Base-by-base conservation (phyloP, 1,140 invertebrate species). In the Pachypsylla venusta region DNA sequence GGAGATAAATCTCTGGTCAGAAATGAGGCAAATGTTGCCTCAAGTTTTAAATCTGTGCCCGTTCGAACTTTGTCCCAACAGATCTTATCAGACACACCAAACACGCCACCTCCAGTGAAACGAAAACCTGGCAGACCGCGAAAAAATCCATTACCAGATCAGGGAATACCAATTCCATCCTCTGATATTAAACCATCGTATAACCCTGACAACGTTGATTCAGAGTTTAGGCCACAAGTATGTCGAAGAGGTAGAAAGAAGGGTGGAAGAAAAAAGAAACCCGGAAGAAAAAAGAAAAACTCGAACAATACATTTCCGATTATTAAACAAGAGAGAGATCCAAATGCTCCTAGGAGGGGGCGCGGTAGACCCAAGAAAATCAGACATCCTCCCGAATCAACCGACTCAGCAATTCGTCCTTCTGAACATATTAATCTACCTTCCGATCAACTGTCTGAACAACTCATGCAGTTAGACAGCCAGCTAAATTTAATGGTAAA, bases 21-120 rank as follows among this genome's bases (percentile, higher is more conserved):
- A 4, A 3, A 5, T 10, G 16, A 10, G 7, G 5, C 4, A 10
- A n/a, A 48, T 22, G 22, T 19, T 19, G 30, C 30, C 30, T n/a
- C 30, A 10, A n/a, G n/a, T 35, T 10, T 35, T 35, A 35, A 35
- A 35, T n/a, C 7, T 35, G 30, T n/a, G n/a, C 42, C 42, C 4
- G 42, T 48, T 48, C n/a, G 22, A 48, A 48, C 42, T 48, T n/a
- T 48, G 16, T 48, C 42, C 4, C 42, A 48, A n/a, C 4, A 48
- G 22, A 48, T 48, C 4, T 22, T 48, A 10, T n/a, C 42, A 10
- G 42, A 22, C 3, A 48, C n/a, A 7, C n/a, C n/a, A 48, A 48
- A 4, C 16, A 48, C 4, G 42, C 42, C 42, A 19, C n/a, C n/a
- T 10, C 4, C n/a, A 19, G 42, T 48, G 4, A 48, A 48, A 22